Evolutionary conservation across 2,888 invertebrate genomes (phyloP).

Genomic region (Arenicola marina): DNA sequence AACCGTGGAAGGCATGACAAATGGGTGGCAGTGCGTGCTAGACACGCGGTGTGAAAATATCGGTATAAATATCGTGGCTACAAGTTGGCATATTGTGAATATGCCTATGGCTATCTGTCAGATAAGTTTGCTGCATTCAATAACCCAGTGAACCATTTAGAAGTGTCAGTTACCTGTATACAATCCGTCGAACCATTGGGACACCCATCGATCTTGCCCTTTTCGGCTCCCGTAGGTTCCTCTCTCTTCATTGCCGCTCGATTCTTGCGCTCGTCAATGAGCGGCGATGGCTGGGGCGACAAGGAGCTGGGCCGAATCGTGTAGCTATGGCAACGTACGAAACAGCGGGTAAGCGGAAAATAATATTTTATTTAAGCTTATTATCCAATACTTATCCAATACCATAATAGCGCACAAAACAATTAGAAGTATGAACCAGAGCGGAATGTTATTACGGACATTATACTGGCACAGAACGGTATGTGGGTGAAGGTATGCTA

Average conservation of each 20-base stretch:
- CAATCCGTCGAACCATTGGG: no score
- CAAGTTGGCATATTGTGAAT: no score
- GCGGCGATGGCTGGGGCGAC: conserved; percentile 56
- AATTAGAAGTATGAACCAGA: neutral
- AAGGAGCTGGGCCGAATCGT: conserved; percentile 92
- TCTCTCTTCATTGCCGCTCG: neutral
- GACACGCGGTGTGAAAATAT: no score
- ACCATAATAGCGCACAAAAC: neutral
- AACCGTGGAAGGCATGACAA: no score
- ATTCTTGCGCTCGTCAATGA: conserved; percentile 41
- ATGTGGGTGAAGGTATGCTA: neutral
- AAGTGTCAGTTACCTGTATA: no score
- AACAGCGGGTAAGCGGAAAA: neutral
- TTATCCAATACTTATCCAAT: conserved; percentile 6
- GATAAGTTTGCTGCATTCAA: no score
- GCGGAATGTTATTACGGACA: neutral
- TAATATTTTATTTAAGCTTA: neutral
- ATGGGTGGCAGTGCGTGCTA: no score
- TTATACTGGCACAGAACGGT: neutral
- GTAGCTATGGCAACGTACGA: conserved; percentile 69
- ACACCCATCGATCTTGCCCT: neutral
- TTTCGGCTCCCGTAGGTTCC: neutral
- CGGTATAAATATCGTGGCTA: no score
- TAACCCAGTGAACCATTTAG: no score
- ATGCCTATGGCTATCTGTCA: no score